A percentile compares a stretch with the other conserved stretches of the same genome.
Evolutionary conservation across 2,888 invertebrate species (phyloP).

Genomic region (Mimachlamys varia): DNA sequence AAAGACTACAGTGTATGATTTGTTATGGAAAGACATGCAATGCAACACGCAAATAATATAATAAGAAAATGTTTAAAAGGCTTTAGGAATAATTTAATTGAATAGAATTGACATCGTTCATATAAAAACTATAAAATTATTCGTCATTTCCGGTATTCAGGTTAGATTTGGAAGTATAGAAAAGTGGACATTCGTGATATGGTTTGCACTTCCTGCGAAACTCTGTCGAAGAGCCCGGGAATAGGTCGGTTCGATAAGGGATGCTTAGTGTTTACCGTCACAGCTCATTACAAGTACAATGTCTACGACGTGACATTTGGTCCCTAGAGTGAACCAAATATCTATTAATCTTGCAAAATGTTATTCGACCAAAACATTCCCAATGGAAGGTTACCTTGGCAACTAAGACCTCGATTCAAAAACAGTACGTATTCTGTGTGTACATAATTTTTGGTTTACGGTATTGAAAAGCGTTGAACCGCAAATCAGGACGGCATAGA

Average conservation of each 20-base stretch:
- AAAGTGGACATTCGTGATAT: not conserved
- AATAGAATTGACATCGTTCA: too few relatives aligned
- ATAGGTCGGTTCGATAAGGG: not conserved
- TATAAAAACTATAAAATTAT: too few relatives aligned
- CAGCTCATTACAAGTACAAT: slow-evolving; percentile 5
- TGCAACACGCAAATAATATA: too few relatives aligned
- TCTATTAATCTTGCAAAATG: slow-evolving; percentile 23
- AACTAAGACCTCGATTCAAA: not conserved
- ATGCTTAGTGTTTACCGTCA: not conserved
- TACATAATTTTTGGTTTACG: not conserved
- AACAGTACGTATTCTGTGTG: not conserved
- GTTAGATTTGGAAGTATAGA: too few relatives aligned
- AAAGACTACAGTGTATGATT: too few relatives aligned
- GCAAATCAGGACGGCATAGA: too few relatives aligned
- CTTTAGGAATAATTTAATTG: too few relatives aligned
- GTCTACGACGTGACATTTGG: not conserved
- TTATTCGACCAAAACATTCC: slow-evolving; percentile 1
- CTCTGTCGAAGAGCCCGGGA: not conserved
- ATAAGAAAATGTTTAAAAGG: too few relatives aligned
- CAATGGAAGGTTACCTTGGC: not conserved
- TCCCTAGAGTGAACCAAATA: not conserved
- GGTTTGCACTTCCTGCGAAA: not conserved
- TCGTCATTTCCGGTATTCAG: too few relatives aligned
- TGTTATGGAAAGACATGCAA: too few relatives aligned
- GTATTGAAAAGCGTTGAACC: too few relatives aligned